Evolutionary conservation across 1,140 invertebrate genomes (phyloP), one percentile per base, ranked within the genome.

Genomic region (Planococcus citri): DNA sequence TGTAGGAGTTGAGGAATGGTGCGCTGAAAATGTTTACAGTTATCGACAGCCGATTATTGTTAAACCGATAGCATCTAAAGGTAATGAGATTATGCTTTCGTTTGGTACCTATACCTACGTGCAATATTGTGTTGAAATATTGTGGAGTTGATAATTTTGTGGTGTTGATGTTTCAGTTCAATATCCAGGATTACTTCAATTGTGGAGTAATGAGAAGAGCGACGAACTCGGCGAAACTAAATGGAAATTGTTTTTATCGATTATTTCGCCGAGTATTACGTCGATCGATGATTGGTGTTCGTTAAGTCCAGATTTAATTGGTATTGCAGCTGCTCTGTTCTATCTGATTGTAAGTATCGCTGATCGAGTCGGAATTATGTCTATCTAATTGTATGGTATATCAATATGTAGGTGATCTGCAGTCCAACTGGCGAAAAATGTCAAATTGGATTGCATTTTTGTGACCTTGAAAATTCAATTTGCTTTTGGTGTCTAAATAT

Each of bases 1-100:
- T 24, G n/a, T n/a, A n/a, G 17, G 69, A 3, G 72, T 75, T 1
- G 22, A 67, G 33, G 74, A 75, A 61, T 74, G 72, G 72, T 73
- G 70, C 25, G 72, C 72, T 70, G 20, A 37, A 25, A 72, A 73
- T 8, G 57, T 60, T 17, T 29, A 69, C 21, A 75, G 74, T 69
- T 71, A 74, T 20, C 27, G 69, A 21, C 21, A 51, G 21, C 38
- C 27, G 4, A 20, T 41, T 24, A 8, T 38, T 21, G 69, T 70
- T n/a, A 33, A 68, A 0, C 24, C 69, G 25, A 25, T 70, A 1
- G 33, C 25, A 1, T 69, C 71, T 27, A 68, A 20, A 33, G 68
- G 71, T 71, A n/a, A n/a, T n/a, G 51, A 57, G 17, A n/a, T 17
- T 51, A 14, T 14, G 4, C 17, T n/a, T n/a, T n/a, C n/a, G n/a